Evolutionary conservation across 2,797 vertebrate genomes (phyloP).

Genomic region (Anniella stebbinsi): DNA sequence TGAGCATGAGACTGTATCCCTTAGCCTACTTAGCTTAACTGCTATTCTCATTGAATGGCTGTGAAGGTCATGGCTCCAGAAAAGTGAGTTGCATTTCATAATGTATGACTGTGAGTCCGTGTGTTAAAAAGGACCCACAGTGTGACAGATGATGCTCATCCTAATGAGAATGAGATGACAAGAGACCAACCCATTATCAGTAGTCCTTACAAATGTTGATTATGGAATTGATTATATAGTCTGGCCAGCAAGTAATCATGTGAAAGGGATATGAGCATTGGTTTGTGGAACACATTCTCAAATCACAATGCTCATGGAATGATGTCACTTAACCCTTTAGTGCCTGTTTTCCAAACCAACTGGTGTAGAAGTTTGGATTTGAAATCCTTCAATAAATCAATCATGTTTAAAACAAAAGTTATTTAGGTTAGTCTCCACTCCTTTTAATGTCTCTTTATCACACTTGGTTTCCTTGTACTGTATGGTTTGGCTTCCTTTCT

Average conservation of each 20-base stretch:
- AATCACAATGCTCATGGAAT: too few species aligned
- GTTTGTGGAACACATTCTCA: neutral
- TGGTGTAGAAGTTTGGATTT: too few species aligned
- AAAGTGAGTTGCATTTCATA: neutral
- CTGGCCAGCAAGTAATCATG: slow-evolving; percentile 4
- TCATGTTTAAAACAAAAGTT: too few species aligned
- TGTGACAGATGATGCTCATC: slow-evolving; percentile 32
- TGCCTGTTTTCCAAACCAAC: too few species aligned
- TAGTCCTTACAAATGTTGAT: slow-evolving; percentile 14
- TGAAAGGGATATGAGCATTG: neutral
- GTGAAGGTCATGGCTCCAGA: slow-evolving; percentile 40
- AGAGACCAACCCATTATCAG: slow-evolving; percentile 16
- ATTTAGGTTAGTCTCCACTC: too few species aligned
- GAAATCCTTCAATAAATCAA: too few species aligned
- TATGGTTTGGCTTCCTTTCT: too few species aligned
- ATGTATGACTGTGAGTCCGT: slow-evolving; percentile 21
- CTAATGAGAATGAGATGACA: slow-evolving; percentile 36
- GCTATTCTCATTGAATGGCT: slow-evolving; percentile 5
- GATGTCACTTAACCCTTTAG: too few species aligned
- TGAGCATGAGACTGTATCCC: neutral
- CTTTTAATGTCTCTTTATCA: too few species aligned
- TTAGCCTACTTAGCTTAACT: neutral
- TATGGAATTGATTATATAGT: slow-evolving; percentile 33
- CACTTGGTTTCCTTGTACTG: too few species aligned
- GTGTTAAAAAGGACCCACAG: slow-evolving; percentile 15